Evolutionary conservation across 2,888 invertebrate species (phyloP).

Genomic region (Cataglyphis altisquamis): DNA sequence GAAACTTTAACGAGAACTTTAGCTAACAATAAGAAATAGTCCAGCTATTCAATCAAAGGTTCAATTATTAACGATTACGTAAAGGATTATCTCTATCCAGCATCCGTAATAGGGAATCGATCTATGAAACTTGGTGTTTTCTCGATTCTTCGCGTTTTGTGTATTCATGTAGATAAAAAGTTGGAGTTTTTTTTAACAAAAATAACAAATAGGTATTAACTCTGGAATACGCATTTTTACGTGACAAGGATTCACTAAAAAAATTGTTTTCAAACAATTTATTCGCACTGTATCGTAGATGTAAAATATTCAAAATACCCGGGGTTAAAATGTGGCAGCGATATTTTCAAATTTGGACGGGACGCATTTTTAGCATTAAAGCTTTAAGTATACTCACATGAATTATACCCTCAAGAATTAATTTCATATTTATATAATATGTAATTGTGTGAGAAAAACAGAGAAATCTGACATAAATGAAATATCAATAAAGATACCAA

Average conservation of each 20-base stretch:
- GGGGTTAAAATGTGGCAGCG: constrained; percentile 38
- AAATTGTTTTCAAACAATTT: constrained; percentile 24
- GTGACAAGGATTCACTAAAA: not conserved
- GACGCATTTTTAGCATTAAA: constrained; percentile 9
- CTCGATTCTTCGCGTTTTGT: not conserved
- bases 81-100: constrained; percentile 23
- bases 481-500: not conserved
- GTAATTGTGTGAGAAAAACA: not conserved
- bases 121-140: constrained; percentile 43
- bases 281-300: not conserved
- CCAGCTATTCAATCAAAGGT: constrained; percentile 45
- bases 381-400: not conserved
- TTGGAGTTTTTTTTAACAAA: not conserved
- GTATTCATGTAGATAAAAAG: not conserved
- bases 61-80: constrained; percentile 34
- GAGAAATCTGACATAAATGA: not conserved
- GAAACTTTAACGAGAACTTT: constrained; percentile 23
- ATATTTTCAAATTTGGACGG: constrained; percentile 43
- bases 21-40: constrained; percentile 43
- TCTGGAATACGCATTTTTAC: constrained; percentile 26
- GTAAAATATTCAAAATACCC: constrained; percentile 14
- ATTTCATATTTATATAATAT: not conserved
- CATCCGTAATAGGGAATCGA: constrained; percentile 34
- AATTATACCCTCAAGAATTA: not conserved
- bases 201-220: constrained; percentile 40